Conservation (phyloP, 2,797 vertebrate genomes). For the Falco berigora region DNA sequence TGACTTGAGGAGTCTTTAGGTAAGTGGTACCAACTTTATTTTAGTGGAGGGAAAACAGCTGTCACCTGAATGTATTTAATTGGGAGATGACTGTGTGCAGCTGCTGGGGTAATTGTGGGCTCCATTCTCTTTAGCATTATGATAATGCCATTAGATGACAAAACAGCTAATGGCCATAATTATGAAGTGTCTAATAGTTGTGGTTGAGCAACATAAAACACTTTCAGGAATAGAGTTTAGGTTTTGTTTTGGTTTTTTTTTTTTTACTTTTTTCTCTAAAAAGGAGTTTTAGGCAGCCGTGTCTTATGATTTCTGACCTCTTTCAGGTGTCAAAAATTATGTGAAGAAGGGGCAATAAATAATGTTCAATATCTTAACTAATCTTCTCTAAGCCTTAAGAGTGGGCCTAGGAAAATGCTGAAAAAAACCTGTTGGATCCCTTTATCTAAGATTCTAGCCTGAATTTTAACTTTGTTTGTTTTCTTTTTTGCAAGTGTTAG, state of each 20-base stretch:
- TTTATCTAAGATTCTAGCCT: not conserved
- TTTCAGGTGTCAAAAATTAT: not conserved
- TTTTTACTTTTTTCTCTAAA: fast-evolving
- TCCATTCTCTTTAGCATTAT: not conserved
- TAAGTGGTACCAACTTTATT: not conserved
- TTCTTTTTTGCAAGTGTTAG: not conserved
- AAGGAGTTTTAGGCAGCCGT: not conserved
- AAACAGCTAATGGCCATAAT: not conserved
- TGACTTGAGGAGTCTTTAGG: not conserved
- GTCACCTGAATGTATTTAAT: not conserved
- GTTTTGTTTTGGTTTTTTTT: not conserved
- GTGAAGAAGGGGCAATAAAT: not conserved
- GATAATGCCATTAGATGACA: not conserved
- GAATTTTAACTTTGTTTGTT: not conserved
- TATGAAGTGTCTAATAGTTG: not conserved
- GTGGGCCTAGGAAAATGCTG: not conserved
- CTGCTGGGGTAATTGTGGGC: conserved; percentile 16
- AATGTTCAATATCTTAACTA: not conserved
- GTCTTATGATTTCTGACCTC: not conserved
- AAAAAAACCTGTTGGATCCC: not conserved
- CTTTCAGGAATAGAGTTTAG: not conserved
- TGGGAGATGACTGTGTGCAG: not conserved
- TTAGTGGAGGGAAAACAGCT: not conserved
- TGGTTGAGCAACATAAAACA: not conserved
- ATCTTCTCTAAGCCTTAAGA: not conserved